phyloP scores from a whole-genome alignment of 2,113 vertebrate genomes.

The Serinus canaria region DNA sequence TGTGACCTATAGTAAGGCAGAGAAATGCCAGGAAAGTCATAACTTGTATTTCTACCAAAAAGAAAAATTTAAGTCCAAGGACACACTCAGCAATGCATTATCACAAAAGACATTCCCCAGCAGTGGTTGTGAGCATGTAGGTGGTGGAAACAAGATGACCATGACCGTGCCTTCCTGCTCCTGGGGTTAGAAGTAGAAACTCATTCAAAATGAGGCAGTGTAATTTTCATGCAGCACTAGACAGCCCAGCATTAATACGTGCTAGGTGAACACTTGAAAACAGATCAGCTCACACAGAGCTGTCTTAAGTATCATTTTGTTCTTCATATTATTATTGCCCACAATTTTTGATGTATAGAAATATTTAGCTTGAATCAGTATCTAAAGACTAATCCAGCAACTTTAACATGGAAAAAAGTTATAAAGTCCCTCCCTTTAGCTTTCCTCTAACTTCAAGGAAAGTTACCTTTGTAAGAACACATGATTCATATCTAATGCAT shows the following conservation, averaged over 20 bases:
- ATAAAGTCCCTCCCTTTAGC: neutral
- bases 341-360: neutral
- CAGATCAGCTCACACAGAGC: neutral
- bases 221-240: neutral
- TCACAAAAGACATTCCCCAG: neutral
- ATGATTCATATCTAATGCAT: neutral
- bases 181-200: neutral
- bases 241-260: neutral
- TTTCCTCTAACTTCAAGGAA: neutral
- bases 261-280: neutral
- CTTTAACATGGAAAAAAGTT: neutral
- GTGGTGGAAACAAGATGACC: neutral
- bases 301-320: neutral
- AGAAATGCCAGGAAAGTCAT: neutral
- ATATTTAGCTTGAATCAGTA: neutral
- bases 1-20: neutral
- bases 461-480: neutral
- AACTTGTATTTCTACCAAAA: neutral
- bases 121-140: neutral
- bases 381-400: neutral
- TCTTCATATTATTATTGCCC: neutral
- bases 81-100: neutral
- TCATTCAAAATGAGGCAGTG: neutral
- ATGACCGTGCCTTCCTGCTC: neutral
- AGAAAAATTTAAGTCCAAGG: neutral